A percentile compares a stretch with the other conserved stretches of the same genome.
phyloP scores from a whole-genome alignment of 2,797 vertebrate species.

The Parauchenoglanis ngamensis region DNA sequence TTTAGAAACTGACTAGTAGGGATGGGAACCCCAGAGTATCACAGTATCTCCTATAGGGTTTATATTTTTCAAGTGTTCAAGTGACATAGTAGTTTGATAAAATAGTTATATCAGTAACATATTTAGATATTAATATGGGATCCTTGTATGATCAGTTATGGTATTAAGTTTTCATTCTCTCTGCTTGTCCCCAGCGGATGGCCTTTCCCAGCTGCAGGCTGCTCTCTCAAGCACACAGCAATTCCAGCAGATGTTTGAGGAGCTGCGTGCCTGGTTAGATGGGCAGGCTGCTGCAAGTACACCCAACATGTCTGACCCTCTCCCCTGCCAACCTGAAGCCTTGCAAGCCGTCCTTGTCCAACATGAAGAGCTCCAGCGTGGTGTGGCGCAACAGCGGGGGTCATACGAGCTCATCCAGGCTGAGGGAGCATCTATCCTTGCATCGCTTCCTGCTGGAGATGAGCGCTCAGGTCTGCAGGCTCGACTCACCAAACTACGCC shows the following conservation, averaged over 20 bases:
- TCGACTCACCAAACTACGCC: slow-evolving; percentile 80
- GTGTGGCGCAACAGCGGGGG: slow-evolving; percentile 88
- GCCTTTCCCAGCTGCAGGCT: slow-evolving; percentile 92
- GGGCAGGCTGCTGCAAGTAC: slow-evolving; percentile 74
- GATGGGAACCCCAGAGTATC: not conserved
- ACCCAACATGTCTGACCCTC: slow-evolving; percentile 67
- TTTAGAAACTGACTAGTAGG: not conserved
- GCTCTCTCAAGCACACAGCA: slow-evolving; percentile 95
- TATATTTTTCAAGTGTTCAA: not conserved
- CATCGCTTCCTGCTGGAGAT: slow-evolving; percentile 84
- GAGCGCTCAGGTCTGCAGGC: slow-evolving; percentile 84
- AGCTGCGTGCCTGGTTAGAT: slow-evolving; percentile 90
- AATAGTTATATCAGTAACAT: not conserved
- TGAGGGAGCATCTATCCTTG: slow-evolving; percentile 86
- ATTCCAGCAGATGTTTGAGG: slow-evolving; percentile 98
- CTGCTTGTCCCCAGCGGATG: slow-evolving; percentile 78
- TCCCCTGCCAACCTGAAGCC: slow-evolving; percentile 84
- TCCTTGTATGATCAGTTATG: not conserved
- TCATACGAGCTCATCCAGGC: slow-evolving; percentile 93
- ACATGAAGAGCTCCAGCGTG: slow-evolving; percentile 88
- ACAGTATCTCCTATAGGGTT: not conserved
- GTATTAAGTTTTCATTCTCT: not conserved
- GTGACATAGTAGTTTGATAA: not conserved
- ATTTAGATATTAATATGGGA: not conserved
- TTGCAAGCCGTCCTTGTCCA: slow-evolving; percentile 83